These are phyloP conservation scores for Drosophila mayri DNA, from an alignment of 1,140 invertebrate genomes.

Conservation along the genomic window DNA sequence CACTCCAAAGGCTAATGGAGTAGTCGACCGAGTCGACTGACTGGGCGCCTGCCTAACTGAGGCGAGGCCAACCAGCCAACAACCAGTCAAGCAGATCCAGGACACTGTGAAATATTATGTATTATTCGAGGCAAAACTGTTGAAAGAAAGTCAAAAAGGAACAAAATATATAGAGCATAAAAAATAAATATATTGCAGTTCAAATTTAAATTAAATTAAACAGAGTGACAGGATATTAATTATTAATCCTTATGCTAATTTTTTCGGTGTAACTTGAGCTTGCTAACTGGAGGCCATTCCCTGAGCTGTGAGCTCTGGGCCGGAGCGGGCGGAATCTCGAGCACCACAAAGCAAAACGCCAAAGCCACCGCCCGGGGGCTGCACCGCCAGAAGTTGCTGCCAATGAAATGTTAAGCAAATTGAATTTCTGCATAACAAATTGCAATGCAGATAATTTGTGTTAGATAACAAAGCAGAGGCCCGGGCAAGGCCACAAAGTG, in stretches of 20 bases:
- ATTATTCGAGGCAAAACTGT: too few relatives aligned
- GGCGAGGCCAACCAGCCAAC: constrained; percentile 48
- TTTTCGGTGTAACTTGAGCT: constrained; percentile 16
- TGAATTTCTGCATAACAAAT: constrained; percentile 79
- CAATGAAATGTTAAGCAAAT: constrained; percentile 81
- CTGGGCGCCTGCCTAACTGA: constrained; percentile 55
- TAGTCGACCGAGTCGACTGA: constrained; percentile 78
- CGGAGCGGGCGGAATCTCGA: constrained; percentile 48
- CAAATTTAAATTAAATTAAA: too few relatives aligned
- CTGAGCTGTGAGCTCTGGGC: constrained; percentile 17
- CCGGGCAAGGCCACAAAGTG: constrained; percentile 33
- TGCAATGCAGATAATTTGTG: constrained; percentile 70
- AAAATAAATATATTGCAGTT: too few relatives aligned
- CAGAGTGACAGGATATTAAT: neutral
- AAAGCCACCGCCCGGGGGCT: constrained; percentile 41
- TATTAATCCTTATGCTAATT: neutral
- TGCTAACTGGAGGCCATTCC: constrained; percentile 53
- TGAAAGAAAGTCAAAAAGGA: too few relatives aligned
- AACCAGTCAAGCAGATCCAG: constrained; percentile 37
- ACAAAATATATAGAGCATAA: too few relatives aligned
- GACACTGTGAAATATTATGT: constrained; percentile 4
- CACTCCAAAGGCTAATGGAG: constrained; percentile 84
- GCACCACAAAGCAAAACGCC: constrained; percentile 68
- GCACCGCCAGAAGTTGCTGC: constrained; percentile 67
- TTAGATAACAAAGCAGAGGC: constrained; percentile 48